Evolutionary conservation across 2,888 invertebrate genomes (phyloP).

Genomic region (Watsonalla binaria): DNA sequence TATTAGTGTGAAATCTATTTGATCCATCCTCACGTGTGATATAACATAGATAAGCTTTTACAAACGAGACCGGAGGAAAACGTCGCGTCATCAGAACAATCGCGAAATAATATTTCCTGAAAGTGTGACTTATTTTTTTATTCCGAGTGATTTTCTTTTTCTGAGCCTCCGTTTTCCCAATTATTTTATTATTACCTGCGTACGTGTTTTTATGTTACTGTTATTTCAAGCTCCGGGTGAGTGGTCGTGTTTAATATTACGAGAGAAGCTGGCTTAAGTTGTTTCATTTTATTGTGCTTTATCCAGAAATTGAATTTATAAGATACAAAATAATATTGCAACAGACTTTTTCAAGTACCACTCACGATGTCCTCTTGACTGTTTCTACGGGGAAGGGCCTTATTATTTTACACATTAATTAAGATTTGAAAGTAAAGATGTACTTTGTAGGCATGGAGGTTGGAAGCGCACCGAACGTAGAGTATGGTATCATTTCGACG

Average conservation of each 20-base stretch:
- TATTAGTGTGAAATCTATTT: constrained; percentile 4
- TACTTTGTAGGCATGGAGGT: no score
- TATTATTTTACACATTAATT: no score
- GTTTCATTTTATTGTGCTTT: no score
- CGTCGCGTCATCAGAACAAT: constrained; percentile 7
- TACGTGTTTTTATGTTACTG: not conserved
- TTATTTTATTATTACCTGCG: constrained; percentile 3
- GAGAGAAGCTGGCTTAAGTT: no score
- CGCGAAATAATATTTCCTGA: constrained; percentile 8
- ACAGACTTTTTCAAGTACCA: no score
- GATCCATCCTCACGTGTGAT: constrained; percentile 4
- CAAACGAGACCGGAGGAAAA: constrained; percentile 9
- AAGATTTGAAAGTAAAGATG: no score
- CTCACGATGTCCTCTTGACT: no score
- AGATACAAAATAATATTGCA: no score
- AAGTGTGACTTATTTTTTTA: constrained; percentile 1
- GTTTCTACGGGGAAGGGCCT: no score
- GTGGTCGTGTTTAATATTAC: not conserved
- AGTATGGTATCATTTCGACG: no score
- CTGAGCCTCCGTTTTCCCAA: constrained; percentile 1
- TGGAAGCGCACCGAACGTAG: no score
- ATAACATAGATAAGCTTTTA: constrained; percentile 6
- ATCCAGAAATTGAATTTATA: no score
- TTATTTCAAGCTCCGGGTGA: not conserved
- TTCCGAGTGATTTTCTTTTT: constrained; percentile 4